phyloP scores from a whole-genome alignment of 1,140 invertebrate species.

The Penaeus vannamei region DNA sequence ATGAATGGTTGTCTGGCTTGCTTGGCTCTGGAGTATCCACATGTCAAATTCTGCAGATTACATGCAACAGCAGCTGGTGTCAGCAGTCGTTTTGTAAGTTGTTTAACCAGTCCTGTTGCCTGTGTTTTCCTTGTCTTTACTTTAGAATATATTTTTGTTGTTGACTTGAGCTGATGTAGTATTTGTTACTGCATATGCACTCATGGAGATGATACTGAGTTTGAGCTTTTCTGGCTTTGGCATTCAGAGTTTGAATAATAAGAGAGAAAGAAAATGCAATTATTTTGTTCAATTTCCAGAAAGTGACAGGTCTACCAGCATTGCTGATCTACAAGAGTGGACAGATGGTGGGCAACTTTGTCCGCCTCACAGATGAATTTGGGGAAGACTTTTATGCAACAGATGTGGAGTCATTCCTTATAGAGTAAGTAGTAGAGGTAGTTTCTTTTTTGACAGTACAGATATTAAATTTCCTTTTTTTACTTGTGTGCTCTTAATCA shows the following conservation, averaged over 20 bases:
- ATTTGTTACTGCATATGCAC: too few species aligned
- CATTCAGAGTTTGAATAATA: too few species aligned
- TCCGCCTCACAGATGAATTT: conserved; percentile 87
- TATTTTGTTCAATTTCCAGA: conserved; percentile 71
- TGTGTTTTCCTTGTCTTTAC: conserved; percentile 14
- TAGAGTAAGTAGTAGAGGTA: conserved; percentile 76
- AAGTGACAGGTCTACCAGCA: conserved; percentile 90
- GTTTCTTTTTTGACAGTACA: too few species aligned
- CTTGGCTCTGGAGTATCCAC: conserved; percentile 86
- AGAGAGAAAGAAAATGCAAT: conserved; percentile 3
- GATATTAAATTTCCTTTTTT: too few species aligned
- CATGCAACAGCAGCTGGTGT: conserved; percentile 79
- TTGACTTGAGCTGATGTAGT: not conserved
- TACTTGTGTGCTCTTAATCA: too few species aligned
- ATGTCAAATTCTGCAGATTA: conserved; percentile 93
- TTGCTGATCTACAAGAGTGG: conserved; percentile 92
- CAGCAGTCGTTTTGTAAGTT: conserved; percentile 83
- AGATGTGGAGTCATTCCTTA: conserved; percentile 91
- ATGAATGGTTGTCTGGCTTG: conserved; percentile 89
- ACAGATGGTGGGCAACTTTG: conserved; percentile 93
- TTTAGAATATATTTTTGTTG: conserved; percentile 45
- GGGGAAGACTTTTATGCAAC: conserved; percentile 91
- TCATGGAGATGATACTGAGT: too few species aligned
- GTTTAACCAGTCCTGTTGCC: conserved; percentile 31
- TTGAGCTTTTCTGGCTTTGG: too few species aligned